Conservation (phyloP, 2,797 vertebrate genomes). For the Agapornis canus region DNA sequence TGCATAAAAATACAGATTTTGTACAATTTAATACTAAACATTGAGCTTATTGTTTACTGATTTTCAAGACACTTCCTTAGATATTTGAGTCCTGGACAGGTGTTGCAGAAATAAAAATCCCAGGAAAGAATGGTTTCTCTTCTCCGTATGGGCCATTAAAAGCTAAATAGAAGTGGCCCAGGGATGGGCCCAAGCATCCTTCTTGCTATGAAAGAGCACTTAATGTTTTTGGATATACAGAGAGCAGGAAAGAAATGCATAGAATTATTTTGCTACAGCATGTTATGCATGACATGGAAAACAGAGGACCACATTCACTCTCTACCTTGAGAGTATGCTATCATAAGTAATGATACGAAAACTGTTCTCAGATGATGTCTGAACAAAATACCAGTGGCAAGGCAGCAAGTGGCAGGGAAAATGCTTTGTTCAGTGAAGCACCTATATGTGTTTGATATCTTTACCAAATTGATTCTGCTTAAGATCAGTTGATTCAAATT, state of each 20-base stretch:
- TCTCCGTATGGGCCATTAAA: neutral
- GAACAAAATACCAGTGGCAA: neutral
- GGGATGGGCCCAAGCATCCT: neutral
- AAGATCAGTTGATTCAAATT: constrained; percentile 37
- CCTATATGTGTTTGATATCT: constrained; percentile 14
- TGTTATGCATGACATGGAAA: neutral
- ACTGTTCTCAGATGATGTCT: neutral
- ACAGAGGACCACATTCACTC: neutral
- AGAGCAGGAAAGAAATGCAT: neutral
- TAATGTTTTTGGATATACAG: neutral
- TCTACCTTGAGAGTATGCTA: neutral
- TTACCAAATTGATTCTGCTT: constrained; percentile 49
- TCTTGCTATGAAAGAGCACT: neutral
- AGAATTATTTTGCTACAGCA: neutral
- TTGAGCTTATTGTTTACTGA: neutral
- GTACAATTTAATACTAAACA: neutral
- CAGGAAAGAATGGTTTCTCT: neutral
- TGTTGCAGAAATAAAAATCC: neutral
- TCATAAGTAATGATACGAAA: neutral
- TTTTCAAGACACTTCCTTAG: neutral
- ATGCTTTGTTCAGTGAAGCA: constrained; percentile 8
- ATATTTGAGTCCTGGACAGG: neutral
- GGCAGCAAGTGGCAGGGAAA: neutral
- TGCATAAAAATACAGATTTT: neutral
- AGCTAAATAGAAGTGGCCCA: neutral